phyloP scores from a whole-genome alignment of 1,140 invertebrate species.

The Archegozetes longisetosus region DNA sequence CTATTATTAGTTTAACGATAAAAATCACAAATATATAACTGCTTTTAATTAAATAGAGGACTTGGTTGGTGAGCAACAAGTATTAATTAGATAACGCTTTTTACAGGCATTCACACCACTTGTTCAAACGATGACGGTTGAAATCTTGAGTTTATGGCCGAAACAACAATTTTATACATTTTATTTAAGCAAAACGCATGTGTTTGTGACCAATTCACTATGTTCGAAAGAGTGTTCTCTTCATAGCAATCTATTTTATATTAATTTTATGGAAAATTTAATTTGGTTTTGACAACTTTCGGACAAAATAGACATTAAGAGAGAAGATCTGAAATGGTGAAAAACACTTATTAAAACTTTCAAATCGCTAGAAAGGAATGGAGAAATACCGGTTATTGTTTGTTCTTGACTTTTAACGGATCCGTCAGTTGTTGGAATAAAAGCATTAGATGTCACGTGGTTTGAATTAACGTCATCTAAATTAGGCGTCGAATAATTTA shows the following conservation, averaged over 20 bases:
- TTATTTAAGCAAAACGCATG: neutral
- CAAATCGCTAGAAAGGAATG: neutral
- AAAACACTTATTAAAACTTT: neutral
- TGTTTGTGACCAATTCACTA: neutral
- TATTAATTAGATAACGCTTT: too few species aligned
- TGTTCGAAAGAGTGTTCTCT: neutral
- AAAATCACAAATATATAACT: too few species aligned
- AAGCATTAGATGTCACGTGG: too few species aligned
- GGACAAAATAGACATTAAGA: neutral
- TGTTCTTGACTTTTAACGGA: neutral
- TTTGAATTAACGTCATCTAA: neutral
- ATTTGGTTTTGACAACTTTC: neutral
- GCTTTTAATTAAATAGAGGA: too few species aligned
- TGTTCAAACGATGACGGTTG: too few species aligned
- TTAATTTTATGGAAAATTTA: too few species aligned
- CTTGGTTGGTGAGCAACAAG: too few species aligned
- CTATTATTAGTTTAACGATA: too few species aligned
- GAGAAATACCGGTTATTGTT: neutral
- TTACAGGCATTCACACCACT: too few species aligned
- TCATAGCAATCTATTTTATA: neutral
- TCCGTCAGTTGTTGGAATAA: neutral
- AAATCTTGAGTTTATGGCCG: neutral
- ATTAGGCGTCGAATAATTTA: neutral
- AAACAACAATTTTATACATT: neutral
- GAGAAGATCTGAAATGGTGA: neutral